A percentile compares a stretch with the other conserved stretches of the same genome.
Evolutionary conservation across 2,113 vertebrate species (phyloP).

Genomic region (Pachyramphus minor): DNA sequence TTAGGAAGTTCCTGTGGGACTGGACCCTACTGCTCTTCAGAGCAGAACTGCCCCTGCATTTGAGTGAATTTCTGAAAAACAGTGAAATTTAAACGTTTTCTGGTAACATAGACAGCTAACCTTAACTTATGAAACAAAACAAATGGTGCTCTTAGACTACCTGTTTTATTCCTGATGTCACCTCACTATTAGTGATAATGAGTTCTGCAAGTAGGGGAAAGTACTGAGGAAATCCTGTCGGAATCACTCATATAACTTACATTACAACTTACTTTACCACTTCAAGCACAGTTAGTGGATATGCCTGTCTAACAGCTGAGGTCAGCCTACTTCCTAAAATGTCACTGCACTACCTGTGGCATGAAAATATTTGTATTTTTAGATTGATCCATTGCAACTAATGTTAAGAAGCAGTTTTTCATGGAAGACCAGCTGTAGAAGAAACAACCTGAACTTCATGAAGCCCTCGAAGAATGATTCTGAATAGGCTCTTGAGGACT

Average conservation of each 20-base stretch:
- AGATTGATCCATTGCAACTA: background rate
- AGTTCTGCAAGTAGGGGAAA: background rate
- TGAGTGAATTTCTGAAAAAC: background rate
- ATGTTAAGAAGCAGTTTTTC: background rate
- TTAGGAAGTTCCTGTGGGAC: background rate
- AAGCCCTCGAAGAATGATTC: background rate
- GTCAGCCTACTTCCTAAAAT: background rate
- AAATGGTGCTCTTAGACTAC: background rate
- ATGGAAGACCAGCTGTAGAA: background rate
- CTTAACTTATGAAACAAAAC: background rate
- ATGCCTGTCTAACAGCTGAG: background rate
- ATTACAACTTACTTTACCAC: background rate
- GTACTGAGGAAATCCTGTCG: background rate
- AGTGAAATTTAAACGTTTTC: background rate
- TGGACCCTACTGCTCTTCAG: background rate
- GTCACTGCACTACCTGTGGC: background rate
- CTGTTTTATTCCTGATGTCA: background rate
- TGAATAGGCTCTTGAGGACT: background rate
- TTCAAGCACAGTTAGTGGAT: background rate
- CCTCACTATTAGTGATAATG: background rate
- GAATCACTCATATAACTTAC: background rate
- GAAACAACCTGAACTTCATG: background rate
- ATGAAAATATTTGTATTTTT: background rate
- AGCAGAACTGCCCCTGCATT: background rate
- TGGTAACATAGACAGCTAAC: background rate